Conservation (phyloP, 2,888 invertebrate species). For the Chrysopilus asiliformis region DNA sequence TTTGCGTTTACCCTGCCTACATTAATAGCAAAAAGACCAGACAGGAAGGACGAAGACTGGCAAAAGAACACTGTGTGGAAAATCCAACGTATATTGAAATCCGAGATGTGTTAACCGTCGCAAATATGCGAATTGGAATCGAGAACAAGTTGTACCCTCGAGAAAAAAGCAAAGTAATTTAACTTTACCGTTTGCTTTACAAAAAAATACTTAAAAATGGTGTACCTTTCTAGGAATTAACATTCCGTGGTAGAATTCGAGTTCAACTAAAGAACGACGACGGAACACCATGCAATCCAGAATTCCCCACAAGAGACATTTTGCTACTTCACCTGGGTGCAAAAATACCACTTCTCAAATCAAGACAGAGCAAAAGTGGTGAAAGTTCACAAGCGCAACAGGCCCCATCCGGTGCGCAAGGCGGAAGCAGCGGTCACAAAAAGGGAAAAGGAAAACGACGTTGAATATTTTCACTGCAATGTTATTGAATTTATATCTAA, state of each 20-base stretch:
- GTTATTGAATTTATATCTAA: too few species aligned
- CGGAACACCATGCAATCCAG: conserved; percentile 56
- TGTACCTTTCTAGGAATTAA: conserved; percentile 45
- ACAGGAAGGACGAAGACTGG: conserved; percentile 75
- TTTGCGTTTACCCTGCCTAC: conserved; percentile 94
- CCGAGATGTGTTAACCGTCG: conserved; percentile 73
- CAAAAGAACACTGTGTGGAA: conserved; percentile 78
- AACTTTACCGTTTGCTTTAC: background rate
- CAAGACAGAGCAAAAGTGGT: conserved; percentile 42
- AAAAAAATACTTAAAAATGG: background rate
- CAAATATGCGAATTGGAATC: conserved; percentile 72
- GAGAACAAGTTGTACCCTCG: conserved; percentile 88
- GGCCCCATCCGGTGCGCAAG: conserved; percentile 12
- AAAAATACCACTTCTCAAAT: conserved; percentile 83
- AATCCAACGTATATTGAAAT: conserved; percentile 95
- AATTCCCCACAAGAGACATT: conserved; percentile 62
- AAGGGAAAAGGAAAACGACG: conserved; percentile 34
- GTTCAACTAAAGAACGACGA: conserved; percentile 88
- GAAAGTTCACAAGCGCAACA: conserved; percentile 8
- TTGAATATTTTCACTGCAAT: conserved; percentile 16
- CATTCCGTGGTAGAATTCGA: conserved; percentile 75
- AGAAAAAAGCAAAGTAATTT: conserved; percentile 65
- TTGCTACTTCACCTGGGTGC: conserved; percentile 64
- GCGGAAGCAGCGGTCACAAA: conserved; percentile 25
- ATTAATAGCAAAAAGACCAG: conserved; percentile 85